These are phyloP conservation scores for Cephonodes hylas DNA, from an alignment of 2,888 invertebrate genomes.

Conservation along the genomic window DNA sequence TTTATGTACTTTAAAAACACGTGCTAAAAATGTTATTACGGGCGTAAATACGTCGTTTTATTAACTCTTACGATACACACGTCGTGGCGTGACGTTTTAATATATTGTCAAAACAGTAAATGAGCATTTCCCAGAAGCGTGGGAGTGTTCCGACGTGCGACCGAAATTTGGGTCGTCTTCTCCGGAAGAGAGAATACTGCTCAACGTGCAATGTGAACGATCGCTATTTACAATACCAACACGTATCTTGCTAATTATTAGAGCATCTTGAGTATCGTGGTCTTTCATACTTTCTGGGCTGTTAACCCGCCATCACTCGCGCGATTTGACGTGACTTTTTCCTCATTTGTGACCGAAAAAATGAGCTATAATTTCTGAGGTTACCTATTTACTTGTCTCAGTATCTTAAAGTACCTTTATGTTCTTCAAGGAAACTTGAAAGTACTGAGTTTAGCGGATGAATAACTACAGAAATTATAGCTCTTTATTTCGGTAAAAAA, in stretches of 20 bases:
- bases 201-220: neutral
- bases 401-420: no score
- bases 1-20: conserved; percentile 17
- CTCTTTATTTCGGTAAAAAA: no score
- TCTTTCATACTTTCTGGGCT: neutral
- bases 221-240: neutral
- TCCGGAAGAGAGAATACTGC: conserved; percentile 34
- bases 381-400: no score
- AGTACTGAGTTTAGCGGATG: no score
- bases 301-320: no score
- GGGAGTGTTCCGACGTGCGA: conserved; percentile 43
- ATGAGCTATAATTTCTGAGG: no score
- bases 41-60: conserved; percentile 8
- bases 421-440: no score
- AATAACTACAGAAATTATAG: no score
- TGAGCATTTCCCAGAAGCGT: conserved; percentile 67
- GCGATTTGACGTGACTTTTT: no score
- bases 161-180: conserved; percentile 57
- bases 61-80: conserved; percentile 28
- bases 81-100: conserved; percentile 47
- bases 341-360: no score
- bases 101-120: conserved; percentile 62
- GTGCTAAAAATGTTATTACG: conserved; percentile 22
- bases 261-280: neutral
- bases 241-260: neutral